Evolutionary conservation across 2,888 invertebrate species (phyloP).

Genomic region (Sinodicranocentrus sp.): DNA sequence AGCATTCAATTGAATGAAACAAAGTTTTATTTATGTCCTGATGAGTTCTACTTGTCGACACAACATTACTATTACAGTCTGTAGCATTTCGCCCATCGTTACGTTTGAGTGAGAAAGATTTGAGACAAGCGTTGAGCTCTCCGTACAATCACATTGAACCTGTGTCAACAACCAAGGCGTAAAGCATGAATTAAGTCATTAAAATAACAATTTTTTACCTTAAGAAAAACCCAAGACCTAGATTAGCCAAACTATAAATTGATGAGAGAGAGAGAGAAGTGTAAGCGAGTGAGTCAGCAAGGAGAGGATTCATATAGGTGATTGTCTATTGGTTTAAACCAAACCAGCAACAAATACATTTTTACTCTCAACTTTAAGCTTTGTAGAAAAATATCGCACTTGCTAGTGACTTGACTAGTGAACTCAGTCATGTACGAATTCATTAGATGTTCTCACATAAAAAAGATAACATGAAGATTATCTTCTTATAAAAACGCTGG

Average conservation of each 20-base stretch:
- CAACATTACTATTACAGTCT: neutral
- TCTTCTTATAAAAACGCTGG: neutral
- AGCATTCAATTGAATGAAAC: conserved; percentile 53
- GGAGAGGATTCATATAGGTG: too few species aligned
- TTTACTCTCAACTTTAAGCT: too few species aligned
- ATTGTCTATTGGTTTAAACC: neutral
- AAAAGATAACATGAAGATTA: too few species aligned
- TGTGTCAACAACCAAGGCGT: neutral
- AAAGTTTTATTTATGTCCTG: conserved; percentile 35
- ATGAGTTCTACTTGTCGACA: conserved; percentile 34
- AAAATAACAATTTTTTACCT: conserved; percentile 25
- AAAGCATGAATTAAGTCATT: conserved; percentile 36
- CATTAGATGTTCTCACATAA: conserved; percentile 33
- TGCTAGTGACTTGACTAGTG: too few species aligned
- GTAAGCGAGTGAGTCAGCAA: neutral
- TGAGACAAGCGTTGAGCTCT: neutral
- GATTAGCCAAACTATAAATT: conserved; percentile 49
- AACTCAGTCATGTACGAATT: conserved; percentile 6
- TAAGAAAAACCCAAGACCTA: conserved; percentile 52
- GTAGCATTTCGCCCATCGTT: neutral
- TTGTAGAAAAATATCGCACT: too few species aligned
- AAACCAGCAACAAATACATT: neutral
- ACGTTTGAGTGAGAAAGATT: neutral
- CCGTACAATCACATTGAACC: too few species aligned
- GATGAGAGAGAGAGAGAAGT: conserved; percentile 12